Evolutionary conservation across 2,797 vertebrate genomes (phyloP), one percentile per base, ranked within the genome.

Genomic region (Arrhamphus sclerolepis): DNA sequence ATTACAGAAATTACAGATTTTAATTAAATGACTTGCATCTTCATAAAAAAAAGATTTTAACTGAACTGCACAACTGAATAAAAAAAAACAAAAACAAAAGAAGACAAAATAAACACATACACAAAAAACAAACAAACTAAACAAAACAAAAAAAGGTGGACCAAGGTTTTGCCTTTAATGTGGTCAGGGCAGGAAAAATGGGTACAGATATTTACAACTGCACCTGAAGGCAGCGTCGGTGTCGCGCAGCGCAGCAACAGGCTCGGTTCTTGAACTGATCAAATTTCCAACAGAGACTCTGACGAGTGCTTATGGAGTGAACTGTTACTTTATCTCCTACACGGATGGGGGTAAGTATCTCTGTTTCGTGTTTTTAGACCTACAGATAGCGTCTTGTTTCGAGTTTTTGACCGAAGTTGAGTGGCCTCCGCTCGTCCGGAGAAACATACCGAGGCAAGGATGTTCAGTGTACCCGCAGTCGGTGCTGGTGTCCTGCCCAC

Each of bases 331-430:
- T 2, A 63, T 50, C 56, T 42, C 46, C 39, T 21, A 11, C 20
- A 3, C 9, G 56, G 47, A 56, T 41, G 46, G 26, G 14, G 84
- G 89, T 90, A 73, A 85, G 89, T 80, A 16, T 41, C 62, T 50
- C 6, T 42, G 17, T 64, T 54, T 48, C 2, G 0, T 29, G 41
- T 40, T 57, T 54, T 24, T n/a, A 7, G 0, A 14, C 6, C 14
- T 13, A 1, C 22, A 40, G 16, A 44, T 69, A 55, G 34, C 7
- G 61, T 24, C 1, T 24, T 72, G 47, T 76, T 56, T 64, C 1
- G 21, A 26, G 6, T 48, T 55, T 69, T 52, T 16, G 29, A 1
- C 16, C 22, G 58, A 61, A 75, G 66, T 81, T 72, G 29, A 51
- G 19, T 52, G 55, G 77, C 72, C n/a, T 70, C 63, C 66, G 51